A percentile compares a stretch with the other conserved stretches of the same genome.
Evolutionary conservation across 35 echinoderm and acorn worm genomes (phyloP).

Genomic region (Chiridota heheva): DNA sequence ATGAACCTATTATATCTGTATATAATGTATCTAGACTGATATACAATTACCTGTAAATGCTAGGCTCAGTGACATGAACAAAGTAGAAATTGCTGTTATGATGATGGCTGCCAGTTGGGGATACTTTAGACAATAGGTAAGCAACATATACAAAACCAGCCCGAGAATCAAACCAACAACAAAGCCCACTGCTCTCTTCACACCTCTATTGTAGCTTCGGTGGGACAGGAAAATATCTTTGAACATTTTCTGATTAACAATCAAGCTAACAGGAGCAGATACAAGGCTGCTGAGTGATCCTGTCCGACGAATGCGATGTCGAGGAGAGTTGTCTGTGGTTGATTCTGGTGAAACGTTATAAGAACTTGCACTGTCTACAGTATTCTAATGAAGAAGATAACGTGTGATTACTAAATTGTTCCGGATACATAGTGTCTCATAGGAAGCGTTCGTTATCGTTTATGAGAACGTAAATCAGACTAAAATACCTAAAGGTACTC

Average conservation of each 20-base stretch:
- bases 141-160: conserved; percentile 56
- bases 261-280: conserved; percentile 35
- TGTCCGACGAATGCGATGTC: not conserved
- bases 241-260: conserved; percentile 53
- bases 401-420: too few relatives aligned
- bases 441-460: too few relatives aligned
- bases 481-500: too few relatives aligned
- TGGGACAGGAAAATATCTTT: conserved; percentile 81
- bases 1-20: not conserved
- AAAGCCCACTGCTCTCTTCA: conserved; percentile 71
- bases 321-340: conserved; percentile 31
- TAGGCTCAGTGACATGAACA: conserved; percentile 65
- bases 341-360: conserved; percentile 30
- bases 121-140: conserved; percentile 76
- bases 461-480: too few relatives aligned
- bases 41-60: conserved; percentile 74
- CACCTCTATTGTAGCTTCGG: conserved; percentile 44
- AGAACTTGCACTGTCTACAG: conserved; percentile 27
- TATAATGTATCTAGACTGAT: not conserved
- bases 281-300: conserved; percentile 51
- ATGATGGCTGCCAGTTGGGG: conserved; percentile 39
- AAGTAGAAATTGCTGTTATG: conserved; percentile 56
- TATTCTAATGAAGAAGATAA: conserved; percentile 19
- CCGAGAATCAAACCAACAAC: conserved; percentile 68
- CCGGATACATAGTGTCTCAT: too few relatives aligned